These are phyloP conservation scores for Anoplolepis gracilipes DNA, from an alignment of 1,140 invertebrate species.

Conservation along the genomic window DNA sequence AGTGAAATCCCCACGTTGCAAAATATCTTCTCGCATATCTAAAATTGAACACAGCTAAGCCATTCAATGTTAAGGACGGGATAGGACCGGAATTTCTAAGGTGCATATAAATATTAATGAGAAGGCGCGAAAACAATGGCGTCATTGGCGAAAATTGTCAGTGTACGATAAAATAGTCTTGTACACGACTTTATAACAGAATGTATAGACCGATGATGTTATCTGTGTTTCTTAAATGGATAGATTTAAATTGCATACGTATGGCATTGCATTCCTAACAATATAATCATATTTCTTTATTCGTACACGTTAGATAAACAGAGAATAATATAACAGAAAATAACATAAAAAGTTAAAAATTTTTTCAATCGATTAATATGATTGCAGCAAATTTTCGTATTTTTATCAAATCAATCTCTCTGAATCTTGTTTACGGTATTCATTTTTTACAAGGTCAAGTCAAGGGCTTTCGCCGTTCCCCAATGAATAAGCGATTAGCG, in stretches of 20 bases:
- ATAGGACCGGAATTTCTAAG: constrained; percentile 69
- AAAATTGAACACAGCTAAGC: constrained; percentile 60
- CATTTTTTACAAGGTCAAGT: background rate
- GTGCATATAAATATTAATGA: constrained; percentile 46
- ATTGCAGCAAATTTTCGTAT: background rate
- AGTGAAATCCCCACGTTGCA: constrained; percentile 72
- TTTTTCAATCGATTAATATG: background rate
- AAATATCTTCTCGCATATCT: constrained; percentile 69
- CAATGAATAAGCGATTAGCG: constrained; percentile 27
- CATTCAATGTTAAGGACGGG: constrained; percentile 74
- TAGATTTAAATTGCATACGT: too few relatives aligned
- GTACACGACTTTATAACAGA: background rate
- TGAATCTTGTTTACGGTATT: background rate
- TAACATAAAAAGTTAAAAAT: background rate
- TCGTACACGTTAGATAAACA: background rate
- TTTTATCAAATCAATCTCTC: background rate
- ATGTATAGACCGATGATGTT: too few relatives aligned
- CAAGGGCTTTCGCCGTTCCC: constrained; percentile 1
- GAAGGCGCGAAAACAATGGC: constrained; percentile 48
- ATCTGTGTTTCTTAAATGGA: too few relatives aligned
- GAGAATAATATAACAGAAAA: background rate
- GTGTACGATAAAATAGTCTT: background rate
- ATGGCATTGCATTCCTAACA: background rate
- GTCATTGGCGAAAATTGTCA: constrained; percentile 5
- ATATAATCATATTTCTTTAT: background rate